Evolutionary conservation across 2,888 invertebrate genomes (phyloP).

Genomic region (Polia nebulosa): DNA sequence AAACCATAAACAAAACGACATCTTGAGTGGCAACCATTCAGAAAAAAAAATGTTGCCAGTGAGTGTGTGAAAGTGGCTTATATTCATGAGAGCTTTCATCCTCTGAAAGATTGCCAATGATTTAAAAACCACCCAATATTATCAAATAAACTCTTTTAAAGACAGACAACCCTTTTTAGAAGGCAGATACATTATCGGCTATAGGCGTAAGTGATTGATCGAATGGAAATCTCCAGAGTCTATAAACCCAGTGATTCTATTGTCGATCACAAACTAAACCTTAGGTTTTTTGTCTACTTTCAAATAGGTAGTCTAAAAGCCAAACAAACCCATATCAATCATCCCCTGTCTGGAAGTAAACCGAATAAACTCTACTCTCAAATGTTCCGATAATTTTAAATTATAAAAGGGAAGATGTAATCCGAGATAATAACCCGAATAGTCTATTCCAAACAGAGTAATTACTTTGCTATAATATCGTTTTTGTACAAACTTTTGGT

Average conservation of each 20-base stretch:
- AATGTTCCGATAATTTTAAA: constrained; percentile 3
- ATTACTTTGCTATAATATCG: constrained; percentile 45
- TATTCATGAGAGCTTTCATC: too few relatives aligned
- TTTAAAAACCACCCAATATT: too few relatives aligned
- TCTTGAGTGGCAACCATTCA: too few relatives aligned
- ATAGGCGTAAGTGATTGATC: constrained; percentile 8
- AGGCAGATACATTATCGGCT: not conserved
- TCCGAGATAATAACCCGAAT: not conserved
- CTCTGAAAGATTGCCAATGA: too few relatives aligned
- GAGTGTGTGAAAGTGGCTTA: too few relatives aligned
- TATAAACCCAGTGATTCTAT: constrained; percentile 17
- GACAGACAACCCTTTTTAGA: not conserved
- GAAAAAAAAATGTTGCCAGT: too few relatives aligned
- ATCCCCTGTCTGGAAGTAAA: constrained; percentile 2
- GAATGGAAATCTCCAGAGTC: not conserved
- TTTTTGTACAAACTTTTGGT: constrained; percentile 39
- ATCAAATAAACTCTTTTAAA: constrained; percentile 1
- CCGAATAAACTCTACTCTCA: constrained; percentile 5
- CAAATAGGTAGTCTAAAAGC: constrained; percentile 1
- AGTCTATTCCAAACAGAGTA: constrained; percentile 24
- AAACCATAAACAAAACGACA: too few relatives aligned
- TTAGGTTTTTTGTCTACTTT: not conserved
- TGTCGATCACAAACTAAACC: constrained; percentile 27
- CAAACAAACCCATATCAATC: constrained; percentile 39
- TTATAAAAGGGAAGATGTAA: constrained; percentile 5